A percentile compares a stretch with the other conserved stretches of the same genome.
phyloP scores from a whole-genome alignment of 2,888 invertebrate genomes.

The Micoletzkya japonica region DNA sequence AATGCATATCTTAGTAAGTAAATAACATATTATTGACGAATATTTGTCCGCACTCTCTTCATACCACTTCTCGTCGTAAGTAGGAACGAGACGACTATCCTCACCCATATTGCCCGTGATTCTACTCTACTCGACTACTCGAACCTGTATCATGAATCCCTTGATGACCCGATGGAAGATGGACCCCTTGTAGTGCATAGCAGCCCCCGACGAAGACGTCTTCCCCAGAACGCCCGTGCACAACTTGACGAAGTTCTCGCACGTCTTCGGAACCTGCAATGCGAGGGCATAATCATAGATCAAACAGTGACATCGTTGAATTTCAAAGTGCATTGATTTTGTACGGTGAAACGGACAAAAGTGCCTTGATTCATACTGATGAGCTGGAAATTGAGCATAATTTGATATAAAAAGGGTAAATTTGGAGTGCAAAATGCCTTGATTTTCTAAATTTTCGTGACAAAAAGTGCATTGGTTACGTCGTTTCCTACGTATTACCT shows the following conservation, averaged over 20 bases:
- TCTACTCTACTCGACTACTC: not conserved
- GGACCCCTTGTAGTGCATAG: conserved; percentile 83
- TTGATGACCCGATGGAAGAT: conserved; percentile 82
- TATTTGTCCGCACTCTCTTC: not conserved
- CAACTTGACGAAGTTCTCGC: conserved; percentile 66
- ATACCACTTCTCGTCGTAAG: not conserved
- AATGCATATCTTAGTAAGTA: no score
- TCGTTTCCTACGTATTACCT: no score
- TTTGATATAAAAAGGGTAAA: no score
- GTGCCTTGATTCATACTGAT: no score
- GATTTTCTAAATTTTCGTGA: no score
- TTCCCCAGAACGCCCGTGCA: conserved; percentile 86
- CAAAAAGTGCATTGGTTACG: no score
- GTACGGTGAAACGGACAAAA: no score
- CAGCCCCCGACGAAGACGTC: conserved; percentile 75
- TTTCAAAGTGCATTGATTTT: no score
- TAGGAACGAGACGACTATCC: not conserved
- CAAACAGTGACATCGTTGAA: no score
- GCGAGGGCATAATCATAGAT: no score
- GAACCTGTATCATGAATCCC: conserved; percentile 82
- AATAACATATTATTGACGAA: conserved; percentile 59
- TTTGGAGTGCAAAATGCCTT: no score
- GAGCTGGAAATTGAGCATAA: no score
- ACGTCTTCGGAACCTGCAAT: conserved; percentile 45
- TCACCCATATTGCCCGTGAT: not conserved